phyloP scores from a whole-genome alignment of 2,113 vertebrate genomes.

The Piprites chloris region DNA sequence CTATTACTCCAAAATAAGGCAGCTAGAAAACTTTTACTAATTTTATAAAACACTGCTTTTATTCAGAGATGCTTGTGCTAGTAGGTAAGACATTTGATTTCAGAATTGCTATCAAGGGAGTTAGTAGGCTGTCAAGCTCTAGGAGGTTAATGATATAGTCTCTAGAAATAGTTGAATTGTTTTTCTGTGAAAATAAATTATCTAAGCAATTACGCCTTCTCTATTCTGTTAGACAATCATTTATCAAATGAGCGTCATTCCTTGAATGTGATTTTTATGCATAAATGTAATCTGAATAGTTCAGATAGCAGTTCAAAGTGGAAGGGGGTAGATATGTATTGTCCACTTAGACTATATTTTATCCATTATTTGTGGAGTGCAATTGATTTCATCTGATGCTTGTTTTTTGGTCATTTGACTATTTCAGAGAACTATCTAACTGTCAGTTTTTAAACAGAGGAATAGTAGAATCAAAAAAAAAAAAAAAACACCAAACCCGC shows the following conservation, averaged over 20 bases:
- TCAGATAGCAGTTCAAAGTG: background rate
- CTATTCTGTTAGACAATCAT: constrained; percentile 23
- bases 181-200: constrained; percentile 50
- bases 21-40: background rate
- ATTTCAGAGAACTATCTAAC: background rate
- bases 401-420: background rate
- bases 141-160: constrained; percentile 30
- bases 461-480: background rate
- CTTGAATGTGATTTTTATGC: constrained; percentile 21
- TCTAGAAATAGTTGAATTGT: constrained; percentile 35
- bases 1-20: background rate
- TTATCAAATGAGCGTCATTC: constrained; percentile 30
- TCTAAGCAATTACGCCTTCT: constrained; percentile 40
- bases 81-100: background rate
- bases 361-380: background rate
- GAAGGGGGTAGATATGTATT: background rate
- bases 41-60: background rate
- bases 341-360: background rate
- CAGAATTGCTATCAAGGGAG: constrained; percentile 6
- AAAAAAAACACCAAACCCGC: background rate
- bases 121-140: constrained; percentile 9
- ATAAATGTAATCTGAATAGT: constrained; percentile 1
- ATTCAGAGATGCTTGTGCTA: background rate
- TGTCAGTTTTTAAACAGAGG: background rate
- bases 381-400: background rate